phyloP scores from a whole-genome alignment of 2,888 invertebrate genomes.

The Amitus sp. region DNA sequence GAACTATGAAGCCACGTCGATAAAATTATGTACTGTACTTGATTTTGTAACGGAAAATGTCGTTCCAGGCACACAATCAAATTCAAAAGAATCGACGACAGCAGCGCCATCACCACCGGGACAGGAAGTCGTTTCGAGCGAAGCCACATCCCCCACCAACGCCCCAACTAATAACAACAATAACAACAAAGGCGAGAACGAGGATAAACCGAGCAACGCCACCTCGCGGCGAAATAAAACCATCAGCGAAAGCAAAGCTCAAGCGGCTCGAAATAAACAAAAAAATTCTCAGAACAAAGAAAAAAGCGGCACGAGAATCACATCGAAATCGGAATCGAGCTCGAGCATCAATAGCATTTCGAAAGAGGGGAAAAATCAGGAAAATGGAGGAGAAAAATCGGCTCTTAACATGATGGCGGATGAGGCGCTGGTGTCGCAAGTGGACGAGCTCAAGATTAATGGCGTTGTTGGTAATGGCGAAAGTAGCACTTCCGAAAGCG shows the following conservation, averaged over 20 bases:
- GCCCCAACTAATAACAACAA: conserved; percentile 53
- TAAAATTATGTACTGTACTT: too few relatives aligned
- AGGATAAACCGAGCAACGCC: conserved; percentile 47
- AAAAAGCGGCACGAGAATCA: conserved; percentile 55
- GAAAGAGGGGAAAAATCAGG: conserved; percentile 48
- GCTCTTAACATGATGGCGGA: too few relatives aligned
- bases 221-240: conserved; percentile 61
- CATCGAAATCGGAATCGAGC: conserved; percentile 62
- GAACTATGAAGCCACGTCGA: too few relatives aligned
- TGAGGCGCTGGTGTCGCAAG: conserved; percentile 48
- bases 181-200: conserved; percentile 66
- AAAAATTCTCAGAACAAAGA: conserved; percentile 67
- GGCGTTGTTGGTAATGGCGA: too few relatives aligned
- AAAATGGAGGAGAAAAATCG: conserved; percentile 50
- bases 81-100: too few relatives aligned
- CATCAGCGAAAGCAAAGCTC: conserved; percentile 64
- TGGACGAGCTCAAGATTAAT: conserved; percentile 52
- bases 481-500: too few relatives aligned
- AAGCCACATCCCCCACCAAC: conserved; percentile 50
- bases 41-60: too few relatives aligned
- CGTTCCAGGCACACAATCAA: too few relatives aligned
- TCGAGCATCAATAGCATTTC: conserved; percentile 36
- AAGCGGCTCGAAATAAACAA: conserved; percentile 69
- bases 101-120: too few relatives aligned
- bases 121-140: conserved; percentile 44